phyloP scores from a whole-genome alignment of 2,797 vertebrate species.

The Leptodactylus fallax region DNA sequence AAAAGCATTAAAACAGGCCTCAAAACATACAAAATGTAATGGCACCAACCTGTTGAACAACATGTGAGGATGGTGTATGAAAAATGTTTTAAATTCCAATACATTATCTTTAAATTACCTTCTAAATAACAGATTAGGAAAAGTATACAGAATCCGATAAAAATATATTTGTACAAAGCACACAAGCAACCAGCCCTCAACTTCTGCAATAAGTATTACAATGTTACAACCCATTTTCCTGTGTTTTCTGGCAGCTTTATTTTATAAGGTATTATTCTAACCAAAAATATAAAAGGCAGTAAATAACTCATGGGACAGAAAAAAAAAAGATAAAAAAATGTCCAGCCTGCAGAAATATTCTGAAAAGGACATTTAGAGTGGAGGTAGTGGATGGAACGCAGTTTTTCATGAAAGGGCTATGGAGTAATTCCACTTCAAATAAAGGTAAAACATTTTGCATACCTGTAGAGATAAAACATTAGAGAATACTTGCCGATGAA shows the following conservation, averaged over 20 bases:
- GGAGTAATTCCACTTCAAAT: slow-evolving; percentile 49
- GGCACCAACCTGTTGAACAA: not conserved
- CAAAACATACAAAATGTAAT: not conserved
- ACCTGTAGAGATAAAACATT: slow-evolving; percentile 60
- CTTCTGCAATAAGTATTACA: not conserved
- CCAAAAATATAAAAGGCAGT: not conserved
- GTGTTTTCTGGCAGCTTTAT: not conserved
- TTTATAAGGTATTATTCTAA: not conserved
- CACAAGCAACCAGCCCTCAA: not conserved
- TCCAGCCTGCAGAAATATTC: slow-evolving; percentile 25
- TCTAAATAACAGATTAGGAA: not conserved
- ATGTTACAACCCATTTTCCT: not conserved
- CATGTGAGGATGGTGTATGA: not conserved
- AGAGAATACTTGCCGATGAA: slow-evolving; percentile 45
- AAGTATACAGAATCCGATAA: not conserved
- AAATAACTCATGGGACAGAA: not conserved
- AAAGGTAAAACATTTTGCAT: slow-evolving; percentile 62
- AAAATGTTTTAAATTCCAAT: not conserved
- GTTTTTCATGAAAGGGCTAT: slow-evolving; percentile 42
- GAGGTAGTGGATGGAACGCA: not conserved
- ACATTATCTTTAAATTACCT: not conserved
- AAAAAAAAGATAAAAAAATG: not conserved
- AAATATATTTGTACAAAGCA: not conserved
- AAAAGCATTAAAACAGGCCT: not conserved
- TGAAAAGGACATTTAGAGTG: slow-evolving; percentile 14